A percentile compares a stretch with the other conserved stretches of the same genome.
These are phyloP conservation scores for Eulemur albifrons DNA, from an alignment of 2,797 vertebrate genomes.

Conservation along the genomic window DNA sequence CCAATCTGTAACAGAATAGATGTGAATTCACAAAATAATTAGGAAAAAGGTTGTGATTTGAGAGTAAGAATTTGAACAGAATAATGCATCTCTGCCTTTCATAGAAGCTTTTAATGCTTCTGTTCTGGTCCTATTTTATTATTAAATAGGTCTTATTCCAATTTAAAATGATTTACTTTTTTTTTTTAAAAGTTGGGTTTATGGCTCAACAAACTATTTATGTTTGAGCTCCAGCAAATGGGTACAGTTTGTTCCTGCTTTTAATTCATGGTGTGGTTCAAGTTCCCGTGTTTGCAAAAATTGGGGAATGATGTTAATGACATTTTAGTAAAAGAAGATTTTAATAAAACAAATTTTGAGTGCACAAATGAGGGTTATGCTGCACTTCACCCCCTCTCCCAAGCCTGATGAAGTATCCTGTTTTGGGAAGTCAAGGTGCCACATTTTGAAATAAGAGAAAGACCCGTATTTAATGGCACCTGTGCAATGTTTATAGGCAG, in stretches of 20 bases:
- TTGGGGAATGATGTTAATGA: not conserved
- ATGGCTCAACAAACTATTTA: conserved; percentile 7
- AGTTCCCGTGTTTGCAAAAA: not conserved
- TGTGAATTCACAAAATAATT: not conserved
- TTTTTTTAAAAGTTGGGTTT: conserved; percentile 17
- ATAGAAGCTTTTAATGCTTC: not conserved
- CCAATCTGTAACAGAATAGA: not conserved
- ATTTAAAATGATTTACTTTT: not conserved
- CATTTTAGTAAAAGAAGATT: conserved; percentile 21
- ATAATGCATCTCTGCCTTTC: not conserved
- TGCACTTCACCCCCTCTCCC: not conserved
- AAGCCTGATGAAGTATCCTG: not conserved
- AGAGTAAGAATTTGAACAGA: not conserved
- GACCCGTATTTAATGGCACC: not conserved
- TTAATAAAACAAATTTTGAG: not conserved
- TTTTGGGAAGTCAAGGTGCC: not conserved
- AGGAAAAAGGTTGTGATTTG: not conserved
- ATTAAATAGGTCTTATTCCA: not conserved
- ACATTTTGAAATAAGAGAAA: not conserved
- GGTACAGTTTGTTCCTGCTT: conserved; percentile 7
- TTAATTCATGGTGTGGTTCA: not conserved
- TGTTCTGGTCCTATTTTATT: not conserved
- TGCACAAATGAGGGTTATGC: not conserved
- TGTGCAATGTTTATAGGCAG: not conserved
- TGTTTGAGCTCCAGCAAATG: not conserved